These are phyloP conservation scores for Lepus oiostolus DNA, from an alignment of 2,797 vertebrate genomes.

Conservation along the genomic window DNA sequence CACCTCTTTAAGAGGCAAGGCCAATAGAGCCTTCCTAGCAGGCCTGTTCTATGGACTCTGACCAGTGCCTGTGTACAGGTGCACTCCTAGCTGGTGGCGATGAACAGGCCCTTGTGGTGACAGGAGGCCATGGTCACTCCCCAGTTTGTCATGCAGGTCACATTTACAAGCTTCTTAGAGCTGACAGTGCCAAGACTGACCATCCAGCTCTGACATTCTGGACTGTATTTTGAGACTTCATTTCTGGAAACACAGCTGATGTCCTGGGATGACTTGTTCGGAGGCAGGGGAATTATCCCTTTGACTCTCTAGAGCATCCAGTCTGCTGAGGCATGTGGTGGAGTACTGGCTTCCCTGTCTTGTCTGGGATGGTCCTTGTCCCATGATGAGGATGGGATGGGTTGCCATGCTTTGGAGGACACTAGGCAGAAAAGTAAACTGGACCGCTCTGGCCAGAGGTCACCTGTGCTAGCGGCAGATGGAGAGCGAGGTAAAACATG, in stretches of 20 bases:
- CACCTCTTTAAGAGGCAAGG: neutral
- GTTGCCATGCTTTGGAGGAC: neutral
- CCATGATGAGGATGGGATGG: neutral
- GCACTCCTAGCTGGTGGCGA: no score
- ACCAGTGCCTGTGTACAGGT: neutral
- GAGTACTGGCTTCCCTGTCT: neutral
- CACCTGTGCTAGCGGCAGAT: neutral
- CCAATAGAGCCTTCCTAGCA: neutral
- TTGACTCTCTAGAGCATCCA: neutral
- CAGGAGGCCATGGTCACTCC: accelerated
- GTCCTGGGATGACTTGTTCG: neutral
- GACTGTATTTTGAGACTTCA: neutral
- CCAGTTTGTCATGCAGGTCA: accelerated
- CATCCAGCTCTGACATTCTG: neutral
- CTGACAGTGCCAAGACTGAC: neutral
- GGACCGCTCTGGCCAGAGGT: neutral
- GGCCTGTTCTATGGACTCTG: neutral
- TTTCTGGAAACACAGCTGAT: neutral
- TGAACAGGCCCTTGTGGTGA: neutral
- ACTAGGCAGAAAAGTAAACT: neutral
- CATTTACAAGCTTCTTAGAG: neutral
- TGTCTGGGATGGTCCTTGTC: neutral
- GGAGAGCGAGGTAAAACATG: neutral
- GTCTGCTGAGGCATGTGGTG: neutral
- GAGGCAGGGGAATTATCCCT: neutral